These are phyloP conservation scores for Cataglyphis cursor DNA, from an alignment of 2,888 invertebrate species.

Conservation along the genomic window DNA sequence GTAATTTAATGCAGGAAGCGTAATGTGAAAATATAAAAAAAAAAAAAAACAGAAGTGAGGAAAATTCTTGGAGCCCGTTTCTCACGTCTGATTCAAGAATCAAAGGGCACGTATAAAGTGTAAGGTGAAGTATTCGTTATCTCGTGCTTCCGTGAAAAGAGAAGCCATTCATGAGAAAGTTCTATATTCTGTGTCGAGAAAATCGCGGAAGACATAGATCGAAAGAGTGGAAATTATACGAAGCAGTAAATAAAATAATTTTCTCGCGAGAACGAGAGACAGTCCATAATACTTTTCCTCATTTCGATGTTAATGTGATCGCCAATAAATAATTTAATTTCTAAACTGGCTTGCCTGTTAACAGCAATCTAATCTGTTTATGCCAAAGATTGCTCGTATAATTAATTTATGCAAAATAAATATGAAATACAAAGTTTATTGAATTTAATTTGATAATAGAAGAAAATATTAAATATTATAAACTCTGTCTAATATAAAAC, in stretches of 20 bases:
- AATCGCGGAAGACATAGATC: conserved; percentile 36
- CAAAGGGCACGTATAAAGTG: conserved; percentile 38
- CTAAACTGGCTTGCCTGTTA: conserved; percentile 16
- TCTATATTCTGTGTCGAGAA: conserved; percentile 36
- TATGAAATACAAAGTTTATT: background rate
- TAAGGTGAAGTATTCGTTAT: conserved; percentile 29
- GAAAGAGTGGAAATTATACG: conserved; percentile 24
- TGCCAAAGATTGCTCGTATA: background rate
- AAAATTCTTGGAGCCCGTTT: conserved; percentile 36
- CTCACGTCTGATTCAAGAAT: conserved; percentile 48
- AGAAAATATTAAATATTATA: background rate
- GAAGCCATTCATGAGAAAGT: conserved; percentile 48
- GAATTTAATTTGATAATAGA: background rate
- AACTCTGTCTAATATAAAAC: background rate
- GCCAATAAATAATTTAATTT: conserved; percentile 43
- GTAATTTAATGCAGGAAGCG: conserved; percentile 48
- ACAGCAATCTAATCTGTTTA: conserved; percentile 20
- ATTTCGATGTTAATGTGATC: conserved; percentile 19
- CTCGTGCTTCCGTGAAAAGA: conserved; percentile 21
- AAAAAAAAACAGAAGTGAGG: conserved; percentile 35
- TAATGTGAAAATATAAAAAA: conserved; percentile 7
- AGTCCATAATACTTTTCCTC: conserved; percentile 33
- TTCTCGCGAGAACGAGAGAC: conserved; percentile 6
- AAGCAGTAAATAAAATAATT: conserved; percentile 33
- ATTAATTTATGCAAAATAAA: conserved; percentile 7